These are phyloP conservation scores for Ophiothrix spiculata DNA, from an alignment of 35 echinoderm and acorn worm genomes.

Conservation along the genomic window DNA sequence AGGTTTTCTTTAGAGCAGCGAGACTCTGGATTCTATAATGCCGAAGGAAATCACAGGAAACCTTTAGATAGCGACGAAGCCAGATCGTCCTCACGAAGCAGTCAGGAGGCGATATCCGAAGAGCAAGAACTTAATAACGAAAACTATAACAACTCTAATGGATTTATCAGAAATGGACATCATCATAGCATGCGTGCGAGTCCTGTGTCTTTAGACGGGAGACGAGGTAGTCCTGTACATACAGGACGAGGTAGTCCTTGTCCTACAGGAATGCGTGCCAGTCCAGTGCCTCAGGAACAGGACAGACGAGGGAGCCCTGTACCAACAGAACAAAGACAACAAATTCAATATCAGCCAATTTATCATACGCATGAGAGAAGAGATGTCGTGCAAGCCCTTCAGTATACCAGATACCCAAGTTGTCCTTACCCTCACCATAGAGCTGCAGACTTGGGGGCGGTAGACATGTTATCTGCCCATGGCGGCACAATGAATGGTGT, in stretches of 20 bases:
- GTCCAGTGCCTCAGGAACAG: background rate
- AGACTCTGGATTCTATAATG: background rate
- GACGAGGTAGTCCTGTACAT: background rate
- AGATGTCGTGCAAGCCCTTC: background rate
- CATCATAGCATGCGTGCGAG: background rate
- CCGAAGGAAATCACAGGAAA: background rate
- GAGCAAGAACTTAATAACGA: background rate
- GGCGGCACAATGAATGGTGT: slow-evolving; percentile 21
- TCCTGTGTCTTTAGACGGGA: background rate
- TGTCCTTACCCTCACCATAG: background rate
- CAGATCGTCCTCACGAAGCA: background rate
- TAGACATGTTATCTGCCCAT: slow-evolving; percentile 25
- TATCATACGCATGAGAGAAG: background rate
- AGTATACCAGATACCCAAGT: background rate
- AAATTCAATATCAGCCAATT: background rate
- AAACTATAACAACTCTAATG: slow-evolving; percentile 3
- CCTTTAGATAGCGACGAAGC: background rate
- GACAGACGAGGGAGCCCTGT: background rate
- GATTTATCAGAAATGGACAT: background rate
- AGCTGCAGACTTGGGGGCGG: slow-evolving; percentile 23
- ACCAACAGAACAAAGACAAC: background rate
- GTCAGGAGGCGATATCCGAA: background rate
- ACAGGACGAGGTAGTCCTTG: background rate
- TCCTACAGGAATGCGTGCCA: background rate
- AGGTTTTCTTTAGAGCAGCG: background rate